These are phyloP conservation scores for Ceramica pisi DNA, from an alignment of 2,888 invertebrate species.

Conservation along the genomic window DNA sequence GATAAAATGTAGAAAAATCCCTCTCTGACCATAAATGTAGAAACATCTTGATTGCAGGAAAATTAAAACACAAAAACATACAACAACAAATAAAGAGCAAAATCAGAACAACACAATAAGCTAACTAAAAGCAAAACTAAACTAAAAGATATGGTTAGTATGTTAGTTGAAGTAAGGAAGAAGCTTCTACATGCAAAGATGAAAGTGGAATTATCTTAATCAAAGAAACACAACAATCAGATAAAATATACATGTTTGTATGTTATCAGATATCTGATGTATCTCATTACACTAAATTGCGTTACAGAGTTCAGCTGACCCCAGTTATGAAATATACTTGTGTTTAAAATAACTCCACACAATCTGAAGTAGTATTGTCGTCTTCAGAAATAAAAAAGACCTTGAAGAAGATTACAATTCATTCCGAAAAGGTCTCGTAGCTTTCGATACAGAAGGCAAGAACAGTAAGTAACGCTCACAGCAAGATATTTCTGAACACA, in stretches of 20 bases:
- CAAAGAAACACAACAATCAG: background rate
- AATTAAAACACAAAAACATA: background rate
- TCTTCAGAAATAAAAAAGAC: constrained; percentile 14
- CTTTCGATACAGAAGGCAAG: background rate
- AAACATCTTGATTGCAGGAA: background rate
- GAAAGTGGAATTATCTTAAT: constrained; percentile 29
- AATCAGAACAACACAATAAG: background rate
- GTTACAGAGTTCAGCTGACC: too few species aligned
- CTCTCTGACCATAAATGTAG: background rate
- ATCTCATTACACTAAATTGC: too few species aligned
- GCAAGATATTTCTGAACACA: constrained; percentile 31
- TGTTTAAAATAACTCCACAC: constrained; percentile 28
- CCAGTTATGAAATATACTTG: background rate
- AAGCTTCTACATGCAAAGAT: constrained; percentile 57
- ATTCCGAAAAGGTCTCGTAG: background rate
- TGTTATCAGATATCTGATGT: too few species aligned
- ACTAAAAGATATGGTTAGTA: constrained; percentile 47
- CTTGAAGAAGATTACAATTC: background rate
- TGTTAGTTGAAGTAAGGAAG: constrained; percentile 62
- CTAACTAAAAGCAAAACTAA: constrained; percentile 47
- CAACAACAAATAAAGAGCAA: background rate
- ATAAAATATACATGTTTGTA: too few species aligned
- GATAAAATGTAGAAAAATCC: too few species aligned
- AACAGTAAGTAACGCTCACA: background rate
- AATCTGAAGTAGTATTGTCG: background rate